Evolutionary conservation across 35 echinoderm and acorn worm genomes (phyloP).

Genomic region (Chiridota heheva): DNA sequence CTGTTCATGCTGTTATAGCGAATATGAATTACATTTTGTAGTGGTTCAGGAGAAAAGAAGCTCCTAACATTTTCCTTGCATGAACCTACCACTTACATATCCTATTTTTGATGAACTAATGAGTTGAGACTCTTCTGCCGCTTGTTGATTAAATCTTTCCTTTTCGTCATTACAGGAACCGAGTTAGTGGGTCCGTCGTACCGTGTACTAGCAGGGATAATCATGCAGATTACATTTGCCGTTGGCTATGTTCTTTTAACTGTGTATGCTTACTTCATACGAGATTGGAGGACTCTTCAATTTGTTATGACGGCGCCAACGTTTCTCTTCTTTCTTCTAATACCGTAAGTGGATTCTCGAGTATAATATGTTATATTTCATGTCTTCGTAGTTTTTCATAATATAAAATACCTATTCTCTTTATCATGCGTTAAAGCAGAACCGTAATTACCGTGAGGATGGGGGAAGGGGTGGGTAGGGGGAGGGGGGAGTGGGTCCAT

Average conservation of each 20-base stretch:
- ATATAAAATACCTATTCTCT: no score
- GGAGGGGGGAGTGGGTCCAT: no score
- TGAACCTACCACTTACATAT: background rate
- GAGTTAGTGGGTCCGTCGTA: slow-evolving; percentile 44
- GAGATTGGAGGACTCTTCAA: slow-evolving; percentile 55
- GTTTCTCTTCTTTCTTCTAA: slow-evolving; percentile 3
- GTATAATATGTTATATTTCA: background rate
- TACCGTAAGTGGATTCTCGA: slow-evolving; percentile 38
- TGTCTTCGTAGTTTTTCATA: background rate
- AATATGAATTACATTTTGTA: no score
- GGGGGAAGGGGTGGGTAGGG: no score
- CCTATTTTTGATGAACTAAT: background rate
- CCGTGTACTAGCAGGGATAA: slow-evolving; percentile 38
- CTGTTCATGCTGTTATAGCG: no score
- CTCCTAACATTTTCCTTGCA: no score
- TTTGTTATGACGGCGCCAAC: slow-evolving; percentile 10
- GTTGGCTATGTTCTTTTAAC: slow-evolving; percentile 28
- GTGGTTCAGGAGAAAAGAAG: no score
- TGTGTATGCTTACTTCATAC: slow-evolving; percentile 23
- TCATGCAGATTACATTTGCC: slow-evolving; percentile 28
- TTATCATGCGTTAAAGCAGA: no score
- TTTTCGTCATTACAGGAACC: slow-evolving; percentile 31
- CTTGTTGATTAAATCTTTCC: background rate
- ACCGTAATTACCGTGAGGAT: no score
- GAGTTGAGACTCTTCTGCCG: background rate